A percentile compares a stretch with the other conserved stretches of the same genome.
Evolutionary conservation across 2,113 vertebrate genomes (phyloP).

Genomic region (Cathartes aura): DNA sequence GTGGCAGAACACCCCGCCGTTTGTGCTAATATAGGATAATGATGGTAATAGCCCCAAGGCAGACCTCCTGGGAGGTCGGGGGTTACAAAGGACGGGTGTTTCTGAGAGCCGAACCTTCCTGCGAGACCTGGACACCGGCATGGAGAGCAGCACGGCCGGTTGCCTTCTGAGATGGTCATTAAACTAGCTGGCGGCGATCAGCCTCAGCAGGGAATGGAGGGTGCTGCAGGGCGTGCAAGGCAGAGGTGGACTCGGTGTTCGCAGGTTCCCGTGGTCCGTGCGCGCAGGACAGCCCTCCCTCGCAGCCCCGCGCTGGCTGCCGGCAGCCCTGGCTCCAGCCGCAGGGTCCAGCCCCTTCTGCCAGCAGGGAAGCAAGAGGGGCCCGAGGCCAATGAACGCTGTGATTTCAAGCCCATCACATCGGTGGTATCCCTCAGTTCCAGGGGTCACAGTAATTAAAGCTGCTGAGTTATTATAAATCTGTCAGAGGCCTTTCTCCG

Average conservation of each 20-base stretch:
- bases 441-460: not conserved
- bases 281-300: not conserved
- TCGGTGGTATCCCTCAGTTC: not conserved
- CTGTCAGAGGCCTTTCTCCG: not conserved
- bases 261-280: accelerated
- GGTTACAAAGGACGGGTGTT: not conserved
- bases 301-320: not conserved
- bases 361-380: not conserved
- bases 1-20: not conserved
- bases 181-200: not conserved
- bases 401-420: not conserved
- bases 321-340: no score
- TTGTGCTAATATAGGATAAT: not conserved
- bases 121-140: not conserved
- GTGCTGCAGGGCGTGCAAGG: not conserved
- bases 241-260: not conserved
- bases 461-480: not conserved
- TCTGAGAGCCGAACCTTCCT: not conserved
- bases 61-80: no score
- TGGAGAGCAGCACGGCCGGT: not conserved
- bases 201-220: not conserved
- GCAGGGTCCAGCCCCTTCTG: not conserved
- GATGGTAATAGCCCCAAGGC: not conserved
- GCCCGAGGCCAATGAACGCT: not conserved
- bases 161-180: not conserved